Conservation (phyloP, 2,888 invertebrate species). For the Rhagonycha fulva region DNA sequence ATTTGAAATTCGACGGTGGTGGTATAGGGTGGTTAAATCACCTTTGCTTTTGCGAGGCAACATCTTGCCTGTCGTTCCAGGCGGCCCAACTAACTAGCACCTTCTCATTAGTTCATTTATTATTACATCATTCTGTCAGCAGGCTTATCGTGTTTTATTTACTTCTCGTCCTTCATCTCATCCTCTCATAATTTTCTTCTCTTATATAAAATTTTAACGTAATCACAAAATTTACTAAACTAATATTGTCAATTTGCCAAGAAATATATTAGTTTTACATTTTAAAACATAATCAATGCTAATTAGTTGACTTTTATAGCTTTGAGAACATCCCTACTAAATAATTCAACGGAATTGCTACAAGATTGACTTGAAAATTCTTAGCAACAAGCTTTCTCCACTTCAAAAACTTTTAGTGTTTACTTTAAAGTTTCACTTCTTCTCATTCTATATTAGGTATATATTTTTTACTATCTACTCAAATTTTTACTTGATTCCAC, state of each 20-base stretch:
- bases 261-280: background rate
- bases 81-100: conserved; percentile 38
- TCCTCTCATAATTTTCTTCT: background rate
- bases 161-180: background rate
- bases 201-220: background rate
- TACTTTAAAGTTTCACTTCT: background rate
- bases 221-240: background rate
- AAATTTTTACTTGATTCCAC: background rate
- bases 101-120: conserved; percentile 44
- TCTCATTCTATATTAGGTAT: background rate
- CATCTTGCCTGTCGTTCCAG: conserved; percentile 42
- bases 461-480: background rate
- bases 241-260: background rate
- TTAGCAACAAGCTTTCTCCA: background rate
- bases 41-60: conserved; percentile 39
- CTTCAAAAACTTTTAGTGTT: background rate
- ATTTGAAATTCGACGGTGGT: conserved; percentile 26
- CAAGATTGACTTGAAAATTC: background rate
- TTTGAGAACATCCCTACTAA: conserved; percentile 1
- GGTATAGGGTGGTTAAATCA: conserved; percentile 28
- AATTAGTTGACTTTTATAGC: conserved; percentile 1
- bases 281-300: background rate
- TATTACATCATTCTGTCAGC: conserved; percentile 37
- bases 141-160: conserved; percentile 17
- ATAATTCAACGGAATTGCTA: background rate